These are phyloP conservation scores for Drosophila hydei DNA, from an alignment of 1,140 invertebrate species.

Conservation along the genomic window DNA sequence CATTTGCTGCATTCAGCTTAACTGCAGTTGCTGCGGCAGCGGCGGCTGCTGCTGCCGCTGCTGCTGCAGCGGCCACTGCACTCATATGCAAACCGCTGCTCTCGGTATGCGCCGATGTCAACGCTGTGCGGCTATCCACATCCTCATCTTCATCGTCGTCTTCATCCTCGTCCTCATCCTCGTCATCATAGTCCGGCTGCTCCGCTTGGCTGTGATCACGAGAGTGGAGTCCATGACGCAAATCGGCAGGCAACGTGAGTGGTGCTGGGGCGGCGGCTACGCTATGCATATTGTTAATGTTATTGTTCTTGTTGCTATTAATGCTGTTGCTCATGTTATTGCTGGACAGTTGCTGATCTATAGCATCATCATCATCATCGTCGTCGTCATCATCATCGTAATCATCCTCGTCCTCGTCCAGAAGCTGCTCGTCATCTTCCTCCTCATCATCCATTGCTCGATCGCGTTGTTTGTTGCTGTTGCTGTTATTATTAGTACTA, in stretches of 20 bases:
- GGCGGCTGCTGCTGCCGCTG: conserved; percentile 62
- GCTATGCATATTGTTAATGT: conserved; percentile 27
- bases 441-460: conserved; percentile 20
- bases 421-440: conserved; percentile 28
- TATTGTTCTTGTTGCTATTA: conserved; percentile 47
- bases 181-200: conserved; percentile 53
- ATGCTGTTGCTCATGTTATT: conserved; percentile 2
- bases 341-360: conserved; percentile 35
- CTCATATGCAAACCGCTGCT: conserved; percentile 64
- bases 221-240: conserved; percentile 45
- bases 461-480: conserved; percentile 25
- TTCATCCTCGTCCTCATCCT: conserved; percentile 32
- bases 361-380: conserved; percentile 57
- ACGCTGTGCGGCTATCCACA: conserved; percentile 49
- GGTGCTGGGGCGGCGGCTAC: conserved; percentile 13
- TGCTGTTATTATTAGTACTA: conserved; percentile 25
- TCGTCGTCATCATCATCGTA: conserved; percentile 61
- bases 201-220: conserved; percentile 28
- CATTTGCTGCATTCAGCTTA: conserved; percentile 53
- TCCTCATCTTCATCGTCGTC: conserved; percentile 57
- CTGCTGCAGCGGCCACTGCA: conserved; percentile 63
- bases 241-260: conserved; percentile 40
- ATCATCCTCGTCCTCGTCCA: conserved; percentile 41
- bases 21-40: conserved; percentile 55
- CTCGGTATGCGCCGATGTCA: conserved; percentile 56